phyloP scores from a whole-genome alignment of 23 tunicate species.

The Diplosoma virens region DNA sequence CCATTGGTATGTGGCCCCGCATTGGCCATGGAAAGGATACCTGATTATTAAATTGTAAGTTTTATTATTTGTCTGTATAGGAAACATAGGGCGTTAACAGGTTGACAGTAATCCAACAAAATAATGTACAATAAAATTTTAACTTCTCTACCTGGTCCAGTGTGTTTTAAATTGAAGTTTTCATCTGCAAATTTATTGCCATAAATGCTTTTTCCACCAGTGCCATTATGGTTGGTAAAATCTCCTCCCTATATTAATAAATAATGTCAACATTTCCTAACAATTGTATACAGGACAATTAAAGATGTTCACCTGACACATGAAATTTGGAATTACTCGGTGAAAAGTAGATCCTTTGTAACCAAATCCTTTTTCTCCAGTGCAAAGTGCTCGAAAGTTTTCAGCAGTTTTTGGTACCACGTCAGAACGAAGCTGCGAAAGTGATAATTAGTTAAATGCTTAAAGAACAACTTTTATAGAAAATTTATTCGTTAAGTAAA shows the following conservation, averaged over 20 bases:
- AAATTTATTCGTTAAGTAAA: no score
- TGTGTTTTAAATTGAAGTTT: constrained; percentile 88
- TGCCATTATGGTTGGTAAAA: constrained; percentile 88
- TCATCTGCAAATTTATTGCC: constrained; percentile 98
- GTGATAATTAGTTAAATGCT: no score
- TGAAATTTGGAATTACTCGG: constrained; percentile 89
- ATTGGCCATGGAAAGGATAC: constrained; percentile 89
- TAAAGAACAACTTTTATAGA: no score
- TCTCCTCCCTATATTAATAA: constrained; percentile 99
- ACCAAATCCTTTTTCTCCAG: constrained; percentile 94
- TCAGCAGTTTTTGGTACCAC: constrained; percentile 98
- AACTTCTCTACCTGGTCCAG: constrained; percentile 94
- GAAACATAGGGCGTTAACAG: no score
- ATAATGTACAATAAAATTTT: no score
- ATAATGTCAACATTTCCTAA: no score
- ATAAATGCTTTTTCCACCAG: constrained; percentile 97
- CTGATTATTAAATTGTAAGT: not conserved
- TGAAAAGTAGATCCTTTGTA: constrained; percentile 76
- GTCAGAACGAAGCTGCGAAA: constrained; percentile 71
- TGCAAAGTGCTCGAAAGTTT: constrained; percentile 90
- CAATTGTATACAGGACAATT: no score
- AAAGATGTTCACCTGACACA: constrained; percentile 95
- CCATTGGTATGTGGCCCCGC: constrained; percentile 90
- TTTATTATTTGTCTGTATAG: no score
- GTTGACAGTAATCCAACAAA: no score